These are phyloP conservation scores for Stenchaetothrips biformis DNA, from an alignment of 2,888 invertebrate species.

Conservation along the genomic window DNA sequence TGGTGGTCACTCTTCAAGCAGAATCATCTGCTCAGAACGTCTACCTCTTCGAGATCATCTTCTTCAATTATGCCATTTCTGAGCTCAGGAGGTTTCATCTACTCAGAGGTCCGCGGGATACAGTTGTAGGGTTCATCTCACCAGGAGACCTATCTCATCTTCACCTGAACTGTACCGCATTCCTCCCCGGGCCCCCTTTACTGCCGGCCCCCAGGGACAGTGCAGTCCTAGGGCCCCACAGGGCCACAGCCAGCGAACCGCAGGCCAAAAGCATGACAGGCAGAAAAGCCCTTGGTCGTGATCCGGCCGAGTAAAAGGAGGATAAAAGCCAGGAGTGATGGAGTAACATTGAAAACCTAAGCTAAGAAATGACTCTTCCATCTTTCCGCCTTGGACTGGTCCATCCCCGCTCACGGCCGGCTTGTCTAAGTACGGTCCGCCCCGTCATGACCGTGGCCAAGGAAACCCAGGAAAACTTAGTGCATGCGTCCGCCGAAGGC, in stretches of 20 bases:
- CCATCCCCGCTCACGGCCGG: background rate
- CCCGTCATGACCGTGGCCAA: background rate
- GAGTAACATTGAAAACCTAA: constrained; percentile 16
- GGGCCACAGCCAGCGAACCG: background rate
- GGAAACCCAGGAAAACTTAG: background rate
- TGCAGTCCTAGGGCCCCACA: background rate
- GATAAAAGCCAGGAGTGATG: background rate
- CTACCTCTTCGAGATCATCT: too few relatives aligned
- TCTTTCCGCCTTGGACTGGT: background rate
- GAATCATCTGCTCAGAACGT: too few relatives aligned
- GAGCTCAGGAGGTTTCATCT: too few relatives aligned
- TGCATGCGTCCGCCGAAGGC: too few relatives aligned
- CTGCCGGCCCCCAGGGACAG: background rate
- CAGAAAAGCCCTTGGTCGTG: background rate
- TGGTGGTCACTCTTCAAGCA: too few relatives aligned
- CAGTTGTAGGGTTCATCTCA: background rate
- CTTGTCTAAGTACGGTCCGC: background rate
- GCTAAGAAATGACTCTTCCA: background rate
- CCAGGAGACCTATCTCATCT: background rate
- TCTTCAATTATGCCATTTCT: too few relatives aligned
- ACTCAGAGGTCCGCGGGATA: too few relatives aligned
- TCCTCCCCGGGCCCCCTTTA: background rate
- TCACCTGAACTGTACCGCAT: background rate
- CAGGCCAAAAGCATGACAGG: background rate
- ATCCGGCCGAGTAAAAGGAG: background rate